Conservation (phyloP, 2,888 invertebrate genomes). For the Chloromyia formosa region DNA sequence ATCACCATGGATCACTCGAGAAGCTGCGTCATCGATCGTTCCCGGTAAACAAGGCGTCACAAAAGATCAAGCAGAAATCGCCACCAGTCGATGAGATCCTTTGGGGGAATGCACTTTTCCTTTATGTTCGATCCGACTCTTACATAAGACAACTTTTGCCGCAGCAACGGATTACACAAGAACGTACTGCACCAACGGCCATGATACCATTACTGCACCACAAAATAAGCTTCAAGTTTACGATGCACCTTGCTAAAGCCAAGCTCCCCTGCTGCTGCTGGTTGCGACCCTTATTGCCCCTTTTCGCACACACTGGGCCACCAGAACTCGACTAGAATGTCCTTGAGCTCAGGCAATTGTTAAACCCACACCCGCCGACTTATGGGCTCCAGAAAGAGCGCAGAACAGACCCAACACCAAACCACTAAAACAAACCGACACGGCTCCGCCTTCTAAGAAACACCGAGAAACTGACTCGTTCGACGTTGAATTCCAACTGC, state of each 20-base stretch:
- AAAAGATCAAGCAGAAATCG: background rate
- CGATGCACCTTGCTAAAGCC: conserved; percentile 36
- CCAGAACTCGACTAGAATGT: conserved; percentile 59
- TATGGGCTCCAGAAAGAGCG: background rate
- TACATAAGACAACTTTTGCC: conserved; percentile 39
- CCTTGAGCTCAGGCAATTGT: conserved; percentile 43
- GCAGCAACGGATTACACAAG: conserved; percentile 34
- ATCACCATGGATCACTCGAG: background rate
- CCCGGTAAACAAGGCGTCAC: background rate
- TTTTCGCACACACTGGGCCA: conserved; percentile 9
- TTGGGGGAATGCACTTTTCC: background rate
- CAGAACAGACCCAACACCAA: background rate
- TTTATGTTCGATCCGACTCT: conserved; percentile 10
- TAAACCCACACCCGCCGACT: conserved; percentile 35
- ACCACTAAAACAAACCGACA: background rate
- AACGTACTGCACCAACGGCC: conserved; percentile 37
- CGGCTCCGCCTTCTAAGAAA: background rate
- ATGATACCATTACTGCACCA: conserved; percentile 35
- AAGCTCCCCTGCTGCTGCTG: conserved; percentile 12
- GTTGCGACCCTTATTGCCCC: conserved; percentile 5
- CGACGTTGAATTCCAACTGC: conserved; percentile 26
- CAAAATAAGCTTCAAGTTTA: conserved; percentile 24
- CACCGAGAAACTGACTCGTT: background rate
- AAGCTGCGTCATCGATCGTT: conserved; percentile 14
- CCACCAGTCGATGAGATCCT: background rate